Conservation (phyloP, 2,113 vertebrate genomes). For the Nicator chloris region DNA sequence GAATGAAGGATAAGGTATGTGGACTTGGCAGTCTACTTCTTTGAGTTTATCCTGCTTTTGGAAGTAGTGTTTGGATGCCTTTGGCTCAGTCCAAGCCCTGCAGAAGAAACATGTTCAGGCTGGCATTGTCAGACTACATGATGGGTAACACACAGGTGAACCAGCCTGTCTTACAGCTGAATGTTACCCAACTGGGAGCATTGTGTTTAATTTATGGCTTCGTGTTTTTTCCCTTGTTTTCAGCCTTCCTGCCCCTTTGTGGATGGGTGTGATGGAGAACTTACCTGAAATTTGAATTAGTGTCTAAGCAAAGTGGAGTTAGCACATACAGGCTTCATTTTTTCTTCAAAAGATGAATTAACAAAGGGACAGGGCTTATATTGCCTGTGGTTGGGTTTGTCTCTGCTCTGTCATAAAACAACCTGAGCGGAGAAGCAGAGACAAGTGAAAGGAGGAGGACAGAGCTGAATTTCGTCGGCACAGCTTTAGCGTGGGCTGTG, state of each 20-base stretch:
- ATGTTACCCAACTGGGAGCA: conserved; percentile 39
- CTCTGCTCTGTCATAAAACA: not conserved
- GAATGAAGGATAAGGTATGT: conserved; percentile 48
- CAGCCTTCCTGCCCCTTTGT: not conserved
- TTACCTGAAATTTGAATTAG: not conserved
- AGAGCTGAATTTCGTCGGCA: not conserved
- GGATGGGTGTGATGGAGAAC: not conserved
- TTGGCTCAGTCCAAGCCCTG: conserved; percentile 37
- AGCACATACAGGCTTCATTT: not conserved
- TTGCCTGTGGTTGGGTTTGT: not conserved
- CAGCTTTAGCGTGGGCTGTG: conserved; percentile 21
- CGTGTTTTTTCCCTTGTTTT: not conserved
- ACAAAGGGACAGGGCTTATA: not conserved
- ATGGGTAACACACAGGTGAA: conserved; percentile 52
- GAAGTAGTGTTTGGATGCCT: conserved; percentile 51
- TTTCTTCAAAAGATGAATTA: not conserved
- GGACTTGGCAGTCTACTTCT: conserved; percentile 33
- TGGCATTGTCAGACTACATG: conserved; percentile 42
- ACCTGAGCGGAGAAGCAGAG: not conserved
- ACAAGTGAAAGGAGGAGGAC: not conserved
- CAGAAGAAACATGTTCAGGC: conserved; percentile 37
- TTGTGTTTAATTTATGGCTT: conserved; percentile 11
- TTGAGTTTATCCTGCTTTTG: conserved; percentile 48
- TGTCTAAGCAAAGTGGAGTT: not conserved
- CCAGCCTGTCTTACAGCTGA: conserved; percentile 48